Evolutionary conservation across 2,888 invertebrate genomes (phyloP), one percentile per base, ranked within the genome.

Genomic region (Melipona bicolor): DNA sequence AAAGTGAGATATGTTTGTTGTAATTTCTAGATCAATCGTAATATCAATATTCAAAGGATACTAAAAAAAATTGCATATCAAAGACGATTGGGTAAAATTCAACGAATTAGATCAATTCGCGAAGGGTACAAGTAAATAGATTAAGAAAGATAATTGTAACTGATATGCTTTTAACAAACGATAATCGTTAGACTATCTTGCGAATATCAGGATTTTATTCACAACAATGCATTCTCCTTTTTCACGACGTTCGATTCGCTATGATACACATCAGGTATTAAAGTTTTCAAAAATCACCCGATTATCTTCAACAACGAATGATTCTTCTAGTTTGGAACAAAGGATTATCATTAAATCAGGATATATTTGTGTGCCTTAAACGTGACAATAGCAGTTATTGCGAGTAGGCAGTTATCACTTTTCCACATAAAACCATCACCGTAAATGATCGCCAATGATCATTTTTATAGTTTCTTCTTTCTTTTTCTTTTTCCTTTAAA

Each of bases 351-450:
- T 73, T 50, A 73, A 84, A 79, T 54, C 67, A 73, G 52, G 67
- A 61, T 59, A 59, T 13, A 52, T 74, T 52, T 49, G 70, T 68
- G 72, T 59, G 76, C 24, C 68, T 49, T n/a, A 52, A 69, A 74
- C 77, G 78, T 62, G 83, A 83, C 62, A 67, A 54, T 69, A 69
- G 72, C 69, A 71, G 74, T 90, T 88, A 89, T 88, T 89, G 90
- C 90, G 79, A 81, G 71, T 81, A 80, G 81, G 69, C 73, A 70
- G 76, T 80, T 68, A 80, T 72, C 69, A 77, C 67, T 68, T 79
- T 50, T 36, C 43, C 27, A 59, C 65, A 36, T 21, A 75, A 82
- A 65, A 81, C 79, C 70, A 52, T 32, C 43, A 54, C 49, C 54
- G n/a, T 72, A n/a, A 71, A 62, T 67, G 65, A 80, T 79, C 70